Base-by-base conservation (phyloP, 2,113 vertebrate genomes). In the Rhegmatorhina hoffmannsi region DNA sequence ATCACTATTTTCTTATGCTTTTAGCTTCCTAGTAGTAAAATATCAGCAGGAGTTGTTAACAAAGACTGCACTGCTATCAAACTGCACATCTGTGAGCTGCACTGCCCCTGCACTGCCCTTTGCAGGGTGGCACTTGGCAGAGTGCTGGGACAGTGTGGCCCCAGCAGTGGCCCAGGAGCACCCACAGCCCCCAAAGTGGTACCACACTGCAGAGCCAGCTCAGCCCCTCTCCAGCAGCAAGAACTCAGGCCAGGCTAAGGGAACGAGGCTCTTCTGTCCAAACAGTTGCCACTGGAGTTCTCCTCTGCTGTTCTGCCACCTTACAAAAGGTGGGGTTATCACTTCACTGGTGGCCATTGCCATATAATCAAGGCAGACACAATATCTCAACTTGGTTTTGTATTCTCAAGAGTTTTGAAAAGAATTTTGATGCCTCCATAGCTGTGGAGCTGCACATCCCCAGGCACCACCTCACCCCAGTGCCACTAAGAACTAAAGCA, bases 161-260 rank as follows among this genome's bases (percentile, higher is more conserved):
- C 64, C 43, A 50, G 38, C 47, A 47, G 23, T 1, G 19, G 43
- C 9, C n/a, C 10, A 64, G n/a, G 59, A 34, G 11, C 7, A 2
- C 1, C 1, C 34, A 55, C 2, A 53, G 13, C 18, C 21, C 31
- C n/a, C 62, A 55, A 43, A 6, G 40, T 13, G 18, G 8, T 2
- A n/a, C 6, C 25, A 68, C 31, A 28, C 21, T 34, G 13, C 29
- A 76, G 36, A 73, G 5, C 15, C 17, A 10, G 7, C 10, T 29
- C 23, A 17, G 23, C 46, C 74, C 9, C 4, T 62, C 47, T 31
- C 25, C 38, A 44, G n/a, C 53, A 80, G n/a, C 3, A 3, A 64
- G 25, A 82, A 33, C 38, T 43, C 25, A 16, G 43, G 59, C 53
- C 23, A 64, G 44, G 18, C 46, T 67, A 56, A 43, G 49, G 8